Base-by-base conservation (phyloP, 2,113 vertebrate species). In the Marmota flaviventris region DNA sequence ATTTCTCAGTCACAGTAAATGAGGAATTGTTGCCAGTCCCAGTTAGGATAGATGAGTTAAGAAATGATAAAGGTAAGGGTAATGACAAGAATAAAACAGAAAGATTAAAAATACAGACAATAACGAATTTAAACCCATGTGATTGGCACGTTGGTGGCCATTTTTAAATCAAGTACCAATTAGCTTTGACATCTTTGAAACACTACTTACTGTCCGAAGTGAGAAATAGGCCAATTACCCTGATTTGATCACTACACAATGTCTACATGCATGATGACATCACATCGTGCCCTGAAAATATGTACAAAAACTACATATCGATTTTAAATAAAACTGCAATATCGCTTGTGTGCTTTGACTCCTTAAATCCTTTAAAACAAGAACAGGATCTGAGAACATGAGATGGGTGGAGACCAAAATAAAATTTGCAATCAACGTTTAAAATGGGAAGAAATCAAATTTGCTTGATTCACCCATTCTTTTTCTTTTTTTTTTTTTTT, bases 351-450 rank as follows among this genome's bases (percentile, higher is more conserved):
- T 51, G 8, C 70, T 92, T 79, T 34, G 10, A 51, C 37, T n/a
- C 51, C 32, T 77, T 58, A 51, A 48, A 39, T 84, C 37, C 70
- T 72, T 89, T 85, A 37, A 91, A 93, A 77, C 69, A 39, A 75
- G 5, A 18, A 75, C 39, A 73, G 17, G n/a, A 69, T 78, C 39
- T 39, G 39, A 39, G 90, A 82, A 63, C 34, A 77, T 89, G 83
- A 94, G n/a, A 69, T 90, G 67, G 63, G 24, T 91, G 18, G 27
- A 32, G 27, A 39, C 24, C 37, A 73, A 90, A 89, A 90, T 75
- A 56, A 79, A 89, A 81, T 83, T 81, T 83, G 34, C 72, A 86
- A 65, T 51, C 88, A 77, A 73, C 53, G 58, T 87, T 94, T 84
- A 75, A 70, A 37, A 75, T 72, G 32, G 34, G 61, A 48, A n/a